Evolutionary conservation across 2,888 invertebrate genomes (phyloP).

Genomic region (Sesia apiformis): DNA sequence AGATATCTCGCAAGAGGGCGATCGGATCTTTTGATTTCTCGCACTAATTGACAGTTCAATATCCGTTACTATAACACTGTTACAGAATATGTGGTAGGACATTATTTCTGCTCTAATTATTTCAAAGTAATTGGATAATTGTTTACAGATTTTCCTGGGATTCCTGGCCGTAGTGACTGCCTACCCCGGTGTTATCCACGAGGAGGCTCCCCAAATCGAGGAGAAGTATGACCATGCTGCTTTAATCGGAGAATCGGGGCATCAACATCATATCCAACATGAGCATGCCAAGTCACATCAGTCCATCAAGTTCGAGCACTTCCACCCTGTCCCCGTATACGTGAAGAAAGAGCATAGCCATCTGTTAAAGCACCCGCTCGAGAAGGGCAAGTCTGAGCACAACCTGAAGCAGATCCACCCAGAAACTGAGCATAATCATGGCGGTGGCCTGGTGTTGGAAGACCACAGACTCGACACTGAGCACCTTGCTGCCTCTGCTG

Average conservation of each 20-base stretch:
- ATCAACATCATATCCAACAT: slow-evolving; percentile 76
- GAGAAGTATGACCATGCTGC: slow-evolving; percentile 52
- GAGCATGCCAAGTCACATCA: slow-evolving; percentile 81
- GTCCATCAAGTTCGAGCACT: slow-evolving; percentile 80
- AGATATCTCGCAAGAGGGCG: slow-evolving; percentile 10
- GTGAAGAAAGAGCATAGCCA: slow-evolving; percentile 80
- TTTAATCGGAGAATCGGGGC: slow-evolving; percentile 63
- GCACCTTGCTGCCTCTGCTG: slow-evolving; percentile 28
- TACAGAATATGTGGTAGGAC: slow-evolving; percentile 6
- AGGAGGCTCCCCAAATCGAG: slow-evolving; percentile 51
- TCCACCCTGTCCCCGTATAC: slow-evolving; percentile 80
- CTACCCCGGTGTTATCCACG: slow-evolving; percentile 60
- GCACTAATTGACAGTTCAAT: slow-evolving; percentile 6
- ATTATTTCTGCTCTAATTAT: not conserved
- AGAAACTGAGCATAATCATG: slow-evolving; percentile 73
- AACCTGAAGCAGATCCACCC: slow-evolving; percentile 76
- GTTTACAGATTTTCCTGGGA: slow-evolving; percentile 61
- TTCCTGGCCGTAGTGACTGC: slow-evolving; percentile 59
- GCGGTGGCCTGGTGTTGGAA: slow-evolving; percentile 75
- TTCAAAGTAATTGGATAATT: not conserved
- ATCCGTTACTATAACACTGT: slow-evolving; percentile 10
- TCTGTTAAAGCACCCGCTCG: slow-evolving; percentile 77
- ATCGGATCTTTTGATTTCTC: slow-evolving; percentile 1
- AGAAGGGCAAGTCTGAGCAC: slow-evolving; percentile 76
- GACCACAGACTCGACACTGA: slow-evolving; percentile 67